These are phyloP conservation scores for Chouioia cunea DNA, from an alignment of 2,888 invertebrate genomes.

Conservation along the genomic window DNA sequence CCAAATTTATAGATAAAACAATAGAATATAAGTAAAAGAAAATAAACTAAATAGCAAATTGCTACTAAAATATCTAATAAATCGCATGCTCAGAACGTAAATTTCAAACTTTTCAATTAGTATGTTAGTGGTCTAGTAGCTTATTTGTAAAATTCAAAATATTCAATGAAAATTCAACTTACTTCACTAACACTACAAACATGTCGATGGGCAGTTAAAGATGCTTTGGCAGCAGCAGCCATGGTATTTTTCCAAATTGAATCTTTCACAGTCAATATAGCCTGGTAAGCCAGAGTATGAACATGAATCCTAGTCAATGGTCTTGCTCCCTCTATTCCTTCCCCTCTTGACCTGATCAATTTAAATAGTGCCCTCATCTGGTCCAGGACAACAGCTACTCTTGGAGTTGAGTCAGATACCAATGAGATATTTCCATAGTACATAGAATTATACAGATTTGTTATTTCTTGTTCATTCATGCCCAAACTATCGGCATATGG, in stretches of 20 bases:
- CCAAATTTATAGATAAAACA: no score
- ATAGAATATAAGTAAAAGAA: no score
- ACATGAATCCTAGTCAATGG: conserved; percentile 83
- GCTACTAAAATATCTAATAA: no score
- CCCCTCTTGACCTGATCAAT: conserved; percentile 70
- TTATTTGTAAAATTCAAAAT: no score
- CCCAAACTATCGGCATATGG: conserved; percentile 85
- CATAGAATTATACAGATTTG: conserved; percentile 80
- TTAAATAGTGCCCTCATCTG: conserved; percentile 82
- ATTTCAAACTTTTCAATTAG: no score
- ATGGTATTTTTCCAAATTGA: conserved; percentile 83
- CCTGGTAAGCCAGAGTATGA: conserved; percentile 90
- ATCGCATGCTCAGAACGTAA: no score
- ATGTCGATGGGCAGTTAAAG: conserved; percentile 85
- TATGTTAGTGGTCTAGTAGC: not conserved
- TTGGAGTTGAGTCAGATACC: conserved; percentile 83
- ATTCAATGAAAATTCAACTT: conserved; percentile 48
- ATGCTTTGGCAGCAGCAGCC: conserved; percentile 86
- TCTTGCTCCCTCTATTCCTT: conserved; percentile 69
- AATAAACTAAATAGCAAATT: no score
- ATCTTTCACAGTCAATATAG: conserved; percentile 78
- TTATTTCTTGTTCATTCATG: conserved; percentile 90
- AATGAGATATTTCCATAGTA: conserved; percentile 79
- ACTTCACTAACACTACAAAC: conserved; percentile 80
- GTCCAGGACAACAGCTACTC: conserved; percentile 84